phyloP scores from a whole-genome alignment of 2,797 vertebrate genomes.

The Valencia hispanica region DNA sequence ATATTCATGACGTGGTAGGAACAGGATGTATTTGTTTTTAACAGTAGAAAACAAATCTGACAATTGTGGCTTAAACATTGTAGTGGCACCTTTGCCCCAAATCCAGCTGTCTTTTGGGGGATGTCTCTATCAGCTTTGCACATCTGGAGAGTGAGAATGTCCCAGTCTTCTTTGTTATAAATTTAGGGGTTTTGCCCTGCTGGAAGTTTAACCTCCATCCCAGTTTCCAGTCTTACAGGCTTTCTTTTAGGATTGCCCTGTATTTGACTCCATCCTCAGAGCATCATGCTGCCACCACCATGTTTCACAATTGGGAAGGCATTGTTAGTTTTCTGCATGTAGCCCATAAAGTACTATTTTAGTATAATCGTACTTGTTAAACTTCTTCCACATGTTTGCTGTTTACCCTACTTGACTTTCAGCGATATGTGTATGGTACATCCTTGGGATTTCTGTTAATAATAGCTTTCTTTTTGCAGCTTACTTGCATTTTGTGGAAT shows the following conservation, averaged over 20 bases:
- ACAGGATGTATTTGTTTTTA: background rate
- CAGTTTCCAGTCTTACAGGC: background rate
- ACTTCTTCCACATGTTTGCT: background rate
- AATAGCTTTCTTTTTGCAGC: background rate
- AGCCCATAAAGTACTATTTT: background rate
- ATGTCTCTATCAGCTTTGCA: background rate
- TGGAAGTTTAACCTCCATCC: background rate
- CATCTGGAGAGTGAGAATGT: background rate
- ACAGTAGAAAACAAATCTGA: background rate
- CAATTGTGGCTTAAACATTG: no score
- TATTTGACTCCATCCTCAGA: background rate
- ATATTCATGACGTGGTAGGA: background rate
- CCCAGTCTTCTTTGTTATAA: background rate
- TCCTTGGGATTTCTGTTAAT: background rate
- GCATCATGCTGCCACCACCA: background rate
- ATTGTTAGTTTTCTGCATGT: background rate
- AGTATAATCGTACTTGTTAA: background rate
- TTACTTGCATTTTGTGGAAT: background rate
- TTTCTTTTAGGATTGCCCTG: background rate
- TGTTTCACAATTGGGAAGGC: background rate
- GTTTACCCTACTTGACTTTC: background rate
- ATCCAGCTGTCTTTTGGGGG: no score
- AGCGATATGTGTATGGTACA: background rate
- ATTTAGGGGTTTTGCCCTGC: background rate
- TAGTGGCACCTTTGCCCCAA: no score